Evolutionary conservation across 2,888 invertebrate species (phyloP), one percentile per base, ranked within the genome.

Genomic region (Pollenia griseotomentosa): DNA sequence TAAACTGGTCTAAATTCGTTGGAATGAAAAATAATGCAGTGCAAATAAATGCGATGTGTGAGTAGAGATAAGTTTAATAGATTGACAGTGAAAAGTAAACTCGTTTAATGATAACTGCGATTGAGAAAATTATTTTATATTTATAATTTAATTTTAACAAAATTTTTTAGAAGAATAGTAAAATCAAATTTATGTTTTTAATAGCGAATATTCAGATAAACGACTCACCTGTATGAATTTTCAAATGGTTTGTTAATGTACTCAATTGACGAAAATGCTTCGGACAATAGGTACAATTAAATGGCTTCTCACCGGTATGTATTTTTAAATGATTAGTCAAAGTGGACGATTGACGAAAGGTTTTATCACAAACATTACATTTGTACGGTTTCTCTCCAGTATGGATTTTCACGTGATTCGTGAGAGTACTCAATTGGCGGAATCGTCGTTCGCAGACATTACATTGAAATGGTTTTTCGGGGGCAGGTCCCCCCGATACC

Each of bases 271-370:
- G 94, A 89, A 94, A 94, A 89, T 93, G 91, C 90, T 94, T 94
- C 83, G 92, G 92, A 89, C 94, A 94, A 88, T 91, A 93, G 88
- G 92, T 92, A 90, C 93, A 94, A 87, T 91, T 92, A 89, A 93
- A 93, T 42, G 93, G 93, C 89, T 94, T 93, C 87, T 93, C 93
- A 80, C 94, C 94, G 55, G 94, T 94, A 87, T 94, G 93, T 82
- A 94, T 94, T 91, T 94, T 94, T 87, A 94, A 90, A 89, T 94
- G 93, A 90, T 94, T 94, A 89, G 93, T 94, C 88, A 94, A 90
- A 66, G 93, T 94, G 87, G 93, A 93, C 90, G 93, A 93, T 91
- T 94, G 93, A 90, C 93, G 93, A 90, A 94, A 94, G 89, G 93
- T 91, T 91, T 93, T 93, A 90, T 93, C 93, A 91, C 93, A 93